These are phyloP conservation scores for Machimus atricapillus DNA, from an alignment of 2,888 invertebrate genomes.

Conservation along the genomic window DNA sequence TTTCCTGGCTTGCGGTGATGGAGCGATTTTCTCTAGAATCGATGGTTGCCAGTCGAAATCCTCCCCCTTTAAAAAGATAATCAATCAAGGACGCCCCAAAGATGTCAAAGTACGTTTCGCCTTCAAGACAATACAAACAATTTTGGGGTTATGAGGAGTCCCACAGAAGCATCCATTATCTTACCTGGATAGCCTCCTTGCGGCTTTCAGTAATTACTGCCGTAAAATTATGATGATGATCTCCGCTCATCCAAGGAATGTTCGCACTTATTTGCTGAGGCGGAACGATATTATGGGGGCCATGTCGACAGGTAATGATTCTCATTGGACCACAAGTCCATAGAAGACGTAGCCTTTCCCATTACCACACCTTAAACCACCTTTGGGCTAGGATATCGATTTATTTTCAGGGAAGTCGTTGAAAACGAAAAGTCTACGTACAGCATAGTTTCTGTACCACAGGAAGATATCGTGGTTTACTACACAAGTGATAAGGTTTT, in stretches of 20 bases:
- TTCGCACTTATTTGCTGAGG: slow-evolving; percentile 1
- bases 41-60: background rate
- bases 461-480: background rate
- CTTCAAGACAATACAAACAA: slow-evolving; percentile 15
- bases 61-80: background rate
- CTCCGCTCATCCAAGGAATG: background rate
- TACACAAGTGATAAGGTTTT: no score
- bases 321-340: background rate
- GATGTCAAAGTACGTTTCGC: background rate
- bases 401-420: background rate
- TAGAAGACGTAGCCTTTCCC: background rate
- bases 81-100: slow-evolving; percentile 21
- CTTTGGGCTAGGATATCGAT: background rate
- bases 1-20: background rate
- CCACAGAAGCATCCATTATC: slow-evolving; percentile 29
- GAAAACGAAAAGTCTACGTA: background rate
- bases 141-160: slow-evolving; percentile 5
- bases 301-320: background rate
- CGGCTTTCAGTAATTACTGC: slow-evolving; percentile 16
- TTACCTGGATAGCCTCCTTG: background rate
- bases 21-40: background rate
- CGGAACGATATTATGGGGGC: background rate
- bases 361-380: background rate
- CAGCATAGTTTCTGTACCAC: background rate
- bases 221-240: slow-evolving; percentile 27